phyloP scores from a whole-genome alignment of 1,140 invertebrate species.

The Heliothis virescens region DNA sequence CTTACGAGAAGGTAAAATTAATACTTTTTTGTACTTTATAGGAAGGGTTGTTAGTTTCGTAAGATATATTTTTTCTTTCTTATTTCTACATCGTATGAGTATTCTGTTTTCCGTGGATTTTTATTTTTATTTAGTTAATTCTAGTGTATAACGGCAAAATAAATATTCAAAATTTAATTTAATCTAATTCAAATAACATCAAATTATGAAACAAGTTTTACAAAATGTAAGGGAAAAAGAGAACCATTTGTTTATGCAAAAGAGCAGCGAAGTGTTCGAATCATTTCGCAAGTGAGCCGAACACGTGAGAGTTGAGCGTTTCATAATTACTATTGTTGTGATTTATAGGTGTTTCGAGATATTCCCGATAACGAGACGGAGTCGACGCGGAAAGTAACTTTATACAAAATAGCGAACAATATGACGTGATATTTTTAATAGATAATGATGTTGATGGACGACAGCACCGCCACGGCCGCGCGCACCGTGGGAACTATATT shows the following conservation, averaged over 20 bases:
- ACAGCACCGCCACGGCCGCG: slow-evolving; percentile 67
- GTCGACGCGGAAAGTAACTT: slow-evolving; percentile 74
- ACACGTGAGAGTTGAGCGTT: slow-evolving; percentile 68
- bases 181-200: too few relatives aligned
- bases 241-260: slow-evolving; percentile 45
- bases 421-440: slow-evolving; percentile 85
- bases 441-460: slow-evolving; percentile 84
- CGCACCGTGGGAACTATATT: slow-evolving; percentile 81
- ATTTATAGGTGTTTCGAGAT: slow-evolving; percentile 81
- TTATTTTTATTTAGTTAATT: not conserved
- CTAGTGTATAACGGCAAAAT: too few relatives aligned
- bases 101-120: not conserved
- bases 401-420: slow-evolving; percentile 84
- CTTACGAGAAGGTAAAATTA: not conserved
- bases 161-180: too few relatives aligned
- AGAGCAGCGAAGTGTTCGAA: slow-evolving; percentile 48
- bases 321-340: slow-evolving; percentile 77
- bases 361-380: slow-evolving; percentile 71
- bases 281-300: slow-evolving; percentile 71
- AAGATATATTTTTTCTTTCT: too few relatives aligned
- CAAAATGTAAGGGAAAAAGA: slow-evolving; percentile 15
- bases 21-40: not conserved
- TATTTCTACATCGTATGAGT: too few relatives aligned
- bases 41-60: not conserved
- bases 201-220: not conserved